Evolutionary conservation across 2,113 vertebrate species (phyloP).

Genomic region (Ia io): DNA sequence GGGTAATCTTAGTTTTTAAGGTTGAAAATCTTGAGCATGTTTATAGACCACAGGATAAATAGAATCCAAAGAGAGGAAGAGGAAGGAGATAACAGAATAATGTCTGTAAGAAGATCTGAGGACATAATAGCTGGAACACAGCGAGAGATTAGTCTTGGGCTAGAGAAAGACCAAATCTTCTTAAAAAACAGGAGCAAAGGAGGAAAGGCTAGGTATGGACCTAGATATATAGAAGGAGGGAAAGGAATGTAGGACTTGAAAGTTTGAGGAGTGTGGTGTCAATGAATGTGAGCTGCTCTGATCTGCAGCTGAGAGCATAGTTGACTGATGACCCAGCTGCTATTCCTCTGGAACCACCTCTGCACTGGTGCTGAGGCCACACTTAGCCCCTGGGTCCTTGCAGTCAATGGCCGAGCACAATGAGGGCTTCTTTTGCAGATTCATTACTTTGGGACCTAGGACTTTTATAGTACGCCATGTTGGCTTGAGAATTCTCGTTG

Average conservation of each 20-base stretch:
- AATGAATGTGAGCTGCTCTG: not conserved
- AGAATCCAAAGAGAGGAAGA: not conserved
- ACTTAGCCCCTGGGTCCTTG: not conserved
- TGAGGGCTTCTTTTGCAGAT: not conserved
- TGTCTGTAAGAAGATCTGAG: not conserved
- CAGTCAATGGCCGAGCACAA: not conserved
- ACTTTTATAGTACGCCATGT: not conserved
- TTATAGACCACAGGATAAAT: not conserved
- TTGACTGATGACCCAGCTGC: not conserved
- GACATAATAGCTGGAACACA: not conserved
- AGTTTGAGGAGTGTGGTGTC: not conserved
- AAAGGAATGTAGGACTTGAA: not conserved
- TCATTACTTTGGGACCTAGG: not conserved
- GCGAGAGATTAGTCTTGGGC: not conserved
- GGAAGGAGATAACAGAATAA: not conserved
- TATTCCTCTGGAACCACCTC: not conserved
- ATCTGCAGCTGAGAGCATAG: not conserved
- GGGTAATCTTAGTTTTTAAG: not conserved
- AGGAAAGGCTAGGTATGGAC: not conserved
- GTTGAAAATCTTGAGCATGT: not conserved
- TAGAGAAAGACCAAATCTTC: not conserved
- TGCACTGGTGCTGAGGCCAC: not conserved
- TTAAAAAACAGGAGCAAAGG: not conserved
- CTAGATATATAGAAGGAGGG: not conserved
- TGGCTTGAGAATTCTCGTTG: not conserved